phyloP scores from a whole-genome alignment of 2,113 vertebrate species.

The Emydocephalus ijimae region DNA sequence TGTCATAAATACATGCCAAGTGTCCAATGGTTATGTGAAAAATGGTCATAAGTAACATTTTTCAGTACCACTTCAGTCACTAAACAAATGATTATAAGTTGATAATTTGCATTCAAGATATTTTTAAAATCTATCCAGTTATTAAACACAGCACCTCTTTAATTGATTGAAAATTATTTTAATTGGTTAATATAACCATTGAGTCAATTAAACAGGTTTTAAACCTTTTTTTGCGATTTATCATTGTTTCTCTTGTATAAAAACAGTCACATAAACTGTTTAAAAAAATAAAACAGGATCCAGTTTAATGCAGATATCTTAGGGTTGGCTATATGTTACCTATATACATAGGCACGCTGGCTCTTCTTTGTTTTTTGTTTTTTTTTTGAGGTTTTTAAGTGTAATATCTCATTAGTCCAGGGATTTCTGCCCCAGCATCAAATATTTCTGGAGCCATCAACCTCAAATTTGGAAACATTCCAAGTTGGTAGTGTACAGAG shows the following conservation, averaged over 20 bases:
- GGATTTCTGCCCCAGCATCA: not conserved
- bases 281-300: not conserved
- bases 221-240: not conserved
- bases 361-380: not conserved
- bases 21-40: not conserved
- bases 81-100: not conserved
- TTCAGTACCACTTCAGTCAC: not conserved
- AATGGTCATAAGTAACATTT: not conserved
- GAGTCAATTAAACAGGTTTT: not conserved
- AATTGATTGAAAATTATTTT: not conserved
- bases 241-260: not conserved
- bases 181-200: not conserved
- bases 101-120: not conserved
- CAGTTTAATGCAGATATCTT: not conserved
- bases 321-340: not conserved
- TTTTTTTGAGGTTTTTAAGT: not conserved
- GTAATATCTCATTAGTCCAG: not conserved
- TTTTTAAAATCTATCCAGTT: not conserved
- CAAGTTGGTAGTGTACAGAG: not conserved
- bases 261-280: not conserved
- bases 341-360: not conserved
- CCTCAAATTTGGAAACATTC: not conserved
- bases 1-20: not conserved
- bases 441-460: not conserved
- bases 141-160: not conserved